These are phyloP conservation scores for Semaprochilodus insignis DNA, from an alignment of 2,797 vertebrate genomes.

Conservation along the genomic window DNA sequence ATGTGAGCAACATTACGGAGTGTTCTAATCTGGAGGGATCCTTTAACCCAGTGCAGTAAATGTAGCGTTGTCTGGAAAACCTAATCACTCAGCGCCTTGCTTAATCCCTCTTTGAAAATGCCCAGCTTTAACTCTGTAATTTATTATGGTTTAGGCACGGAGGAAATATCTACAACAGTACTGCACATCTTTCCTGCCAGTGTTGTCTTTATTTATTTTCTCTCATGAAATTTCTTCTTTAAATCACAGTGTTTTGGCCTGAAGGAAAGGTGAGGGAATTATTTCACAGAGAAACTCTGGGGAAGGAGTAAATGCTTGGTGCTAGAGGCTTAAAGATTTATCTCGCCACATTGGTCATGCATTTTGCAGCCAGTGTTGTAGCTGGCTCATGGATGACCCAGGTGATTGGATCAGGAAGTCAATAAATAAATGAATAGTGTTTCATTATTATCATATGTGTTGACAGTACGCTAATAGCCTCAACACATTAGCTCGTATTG, in stretches of 20 bases:
- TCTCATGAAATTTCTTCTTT: background rate
- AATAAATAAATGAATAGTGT: slow-evolving; percentile 30
- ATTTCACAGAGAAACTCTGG: slow-evolving; percentile 1
- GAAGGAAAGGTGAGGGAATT: background rate
- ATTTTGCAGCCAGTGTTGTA: background rate
- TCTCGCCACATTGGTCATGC: background rate
- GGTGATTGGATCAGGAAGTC: slow-evolving; percentile 24
- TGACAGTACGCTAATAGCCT: slow-evolving; percentile 23
- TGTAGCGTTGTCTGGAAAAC: slow-evolving; percentile 26
- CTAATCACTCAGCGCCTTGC: slow-evolving; percentile 44
- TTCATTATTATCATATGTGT: slow-evolving; percentile 38
- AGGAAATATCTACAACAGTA: background rate
- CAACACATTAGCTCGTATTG: slow-evolving; percentile 44
- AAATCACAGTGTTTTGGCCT: background rate
- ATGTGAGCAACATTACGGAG: slow-evolving; percentile 9
- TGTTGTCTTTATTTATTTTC: background rate
- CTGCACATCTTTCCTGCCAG: background rate
- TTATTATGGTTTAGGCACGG: background rate
- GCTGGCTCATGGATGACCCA: background rate
- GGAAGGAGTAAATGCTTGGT: background rate
- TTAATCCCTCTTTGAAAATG: slow-evolving; percentile 46
- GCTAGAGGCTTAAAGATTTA: background rate
- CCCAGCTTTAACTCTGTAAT: slow-evolving; percentile 11
- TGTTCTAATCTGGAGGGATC: slow-evolving; percentile 51
- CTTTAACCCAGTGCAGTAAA: slow-evolving; percentile 36